Conservation (phyloP, 2,113 vertebrate genomes). For the Ancistrus triradiatus region DNA sequence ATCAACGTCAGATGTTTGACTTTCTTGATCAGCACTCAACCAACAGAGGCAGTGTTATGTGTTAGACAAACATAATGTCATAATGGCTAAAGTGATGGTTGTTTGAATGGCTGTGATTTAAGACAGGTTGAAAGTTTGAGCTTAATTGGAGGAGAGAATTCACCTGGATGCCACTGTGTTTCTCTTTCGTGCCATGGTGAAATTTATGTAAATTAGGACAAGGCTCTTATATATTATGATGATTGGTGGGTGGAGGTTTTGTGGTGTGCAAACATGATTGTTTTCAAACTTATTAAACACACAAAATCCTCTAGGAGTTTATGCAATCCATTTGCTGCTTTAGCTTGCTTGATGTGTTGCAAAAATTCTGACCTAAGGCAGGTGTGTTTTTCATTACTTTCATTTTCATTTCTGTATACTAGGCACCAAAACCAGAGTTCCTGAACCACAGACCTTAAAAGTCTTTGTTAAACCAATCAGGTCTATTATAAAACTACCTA, state of each 20-base stretch:
- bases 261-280: slow-evolving; percentile 15
- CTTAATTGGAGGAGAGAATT: background rate
- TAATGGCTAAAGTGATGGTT: background rate
- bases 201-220: slow-evolving; percentile 14
- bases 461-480: too few relatives aligned
- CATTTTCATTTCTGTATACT: background rate
- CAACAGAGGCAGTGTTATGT: too few relatives aligned
- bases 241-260: slow-evolving; percentile 10
- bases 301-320: background rate
- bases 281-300: slow-evolving; percentile 27
- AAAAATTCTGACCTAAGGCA: background rate
- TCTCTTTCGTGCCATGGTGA: slow-evolving; percentile 14
- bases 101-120: slow-evolving; percentile 1
- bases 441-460: too few relatives aligned
- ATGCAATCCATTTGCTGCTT: background rate
- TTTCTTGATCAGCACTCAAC: background rate
- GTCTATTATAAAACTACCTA: too few relatives aligned
- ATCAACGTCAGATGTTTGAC: background rate
- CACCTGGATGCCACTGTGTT: background rate
- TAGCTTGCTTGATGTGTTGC: background rate
- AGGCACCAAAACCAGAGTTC: background rate
- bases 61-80: background rate
- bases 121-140: background rate
- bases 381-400: slow-evolving; percentile 18
- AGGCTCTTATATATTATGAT: slow-evolving; percentile 16